Evolutionary conservation across 2,888 invertebrate genomes (phyloP), one percentile per base, ranked within the genome.

Genomic region (Brachyptera risi): DNA sequence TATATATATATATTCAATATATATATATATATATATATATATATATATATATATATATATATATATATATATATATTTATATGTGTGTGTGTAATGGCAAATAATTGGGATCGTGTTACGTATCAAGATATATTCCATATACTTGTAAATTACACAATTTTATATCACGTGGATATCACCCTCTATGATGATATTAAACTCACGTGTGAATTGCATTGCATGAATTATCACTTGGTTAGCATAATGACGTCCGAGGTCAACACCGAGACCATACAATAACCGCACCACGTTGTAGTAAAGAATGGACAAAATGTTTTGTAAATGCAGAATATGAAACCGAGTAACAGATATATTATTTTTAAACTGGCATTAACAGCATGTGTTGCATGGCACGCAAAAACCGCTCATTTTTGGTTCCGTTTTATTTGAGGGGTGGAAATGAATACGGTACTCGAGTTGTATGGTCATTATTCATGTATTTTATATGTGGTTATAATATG

Each of bases 81-180:
- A n/a, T n/a, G n/a, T n/a, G n/a, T n/a, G n/a, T n/a, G n/a, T n/a
- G n/a, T n/a, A n/a, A n/a, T n/a, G n/a, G n/a, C n/a, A n/a, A n/a
- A n/a, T n/a, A n/a, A n/a, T n/a, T n/a, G n/a, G n/a, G n/a, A n/a
- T n/a, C n/a, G n/a, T n/a, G n/a, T n/a, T n/a, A n/a, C n/a, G n/a
- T n/a, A n/a, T n/a, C 47, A 15, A 21, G 54, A 44, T 31, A 60
- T 60, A 60, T 56, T 60, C 26, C 47, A 60, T 56, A 56, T 47
- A 31, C 26, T 9, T 23, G 11, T n/a, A n/a, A n/a, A n/a, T n/a
- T n/a, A n/a, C n/a, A n/a, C n/a, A n/a, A n/a, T n/a, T n/a, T n/a
- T n/a, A n/a, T n/a, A n/a, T n/a, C 21, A 13, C 23, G 21, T 21
- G n/a, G 23, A 21, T 47, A 47, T 47, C 47, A 24, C 47, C 47